These are phyloP conservation scores for Trinectes maculatus DNA, from an alignment of 2,113 vertebrate species.

Conservation along the genomic window DNA sequence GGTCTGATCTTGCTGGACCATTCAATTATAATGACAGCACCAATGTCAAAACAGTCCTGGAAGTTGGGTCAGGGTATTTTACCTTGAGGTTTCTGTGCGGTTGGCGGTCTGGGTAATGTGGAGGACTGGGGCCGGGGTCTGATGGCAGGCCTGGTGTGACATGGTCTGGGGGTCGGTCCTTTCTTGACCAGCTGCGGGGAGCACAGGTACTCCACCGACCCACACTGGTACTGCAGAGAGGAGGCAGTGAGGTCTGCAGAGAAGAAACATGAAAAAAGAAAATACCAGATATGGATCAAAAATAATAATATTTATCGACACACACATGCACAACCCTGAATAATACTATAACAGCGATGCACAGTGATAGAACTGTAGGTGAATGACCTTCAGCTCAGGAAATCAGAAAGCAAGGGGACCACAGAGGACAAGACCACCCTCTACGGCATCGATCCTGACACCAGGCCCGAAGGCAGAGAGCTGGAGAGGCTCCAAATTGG, in stretches of 20 bases:
- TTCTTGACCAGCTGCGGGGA: constrained; percentile 77
- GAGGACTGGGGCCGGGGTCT: constrained; percentile 79
- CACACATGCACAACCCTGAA: not conserved
- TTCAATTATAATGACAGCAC: constrained; percentile 36
- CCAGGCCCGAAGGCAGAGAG: constrained; percentile 48
- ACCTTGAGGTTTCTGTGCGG: constrained; percentile 88
- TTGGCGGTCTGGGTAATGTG: constrained; percentile 74
- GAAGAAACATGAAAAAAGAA: constrained; percentile 25
- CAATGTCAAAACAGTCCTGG: constrained; percentile 3
- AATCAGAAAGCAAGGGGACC: constrained; percentile 14
- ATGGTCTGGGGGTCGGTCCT: constrained; percentile 69
- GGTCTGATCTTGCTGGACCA: constrained; percentile 26
- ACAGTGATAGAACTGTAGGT: not conserved
- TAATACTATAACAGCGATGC: constrained; percentile 18
- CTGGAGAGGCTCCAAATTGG: constrained; percentile 33
- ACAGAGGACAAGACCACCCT: constrained; percentile 29
- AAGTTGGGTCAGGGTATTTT: constrained; percentile 20
- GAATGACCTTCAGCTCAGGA: constrained; percentile 58
- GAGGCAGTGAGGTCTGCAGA: constrained; percentile 79
- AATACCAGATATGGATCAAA: constrained; percentile 25
- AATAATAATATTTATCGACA: constrained; percentile 14
- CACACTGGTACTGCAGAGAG: constrained; percentile 79
- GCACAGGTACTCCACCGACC: constrained; percentile 67
- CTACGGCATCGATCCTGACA: constrained; percentile 42
- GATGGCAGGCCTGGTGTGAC: constrained; percentile 78